Evolutionary conservation across 2,888 invertebrate genomes (phyloP).

Genomic region (Hyles lineata): DNA sequence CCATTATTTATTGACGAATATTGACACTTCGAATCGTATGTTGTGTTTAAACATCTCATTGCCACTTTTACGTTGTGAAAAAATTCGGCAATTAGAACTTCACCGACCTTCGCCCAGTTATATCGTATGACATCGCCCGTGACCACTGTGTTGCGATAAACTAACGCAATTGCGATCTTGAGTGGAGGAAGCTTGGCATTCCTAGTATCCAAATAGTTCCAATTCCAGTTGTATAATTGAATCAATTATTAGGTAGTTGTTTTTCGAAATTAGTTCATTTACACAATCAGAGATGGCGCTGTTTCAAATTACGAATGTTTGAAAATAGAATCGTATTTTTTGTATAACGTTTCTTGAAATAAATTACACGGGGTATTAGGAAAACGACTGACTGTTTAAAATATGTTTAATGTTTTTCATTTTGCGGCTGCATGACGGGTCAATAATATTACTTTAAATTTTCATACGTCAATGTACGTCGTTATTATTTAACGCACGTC

Average conservation of each 20-base stretch:
- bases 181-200: slow-evolving; percentile 28
- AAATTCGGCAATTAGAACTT: slow-evolving; percentile 25
- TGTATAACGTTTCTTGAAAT: no score
- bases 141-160: slow-evolving; percentile 26
- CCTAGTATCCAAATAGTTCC: background rate
- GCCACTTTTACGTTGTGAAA: slow-evolving; percentile 33
- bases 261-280: no score
- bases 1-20: background rate
- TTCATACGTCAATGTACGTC: background rate
- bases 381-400: no score
- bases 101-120: slow-evolving; percentile 42
- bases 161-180: slow-evolving; percentile 26
- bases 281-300: no score
- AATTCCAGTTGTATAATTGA: background rate
- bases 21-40: slow-evolving; percentile 4
- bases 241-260: background rate
- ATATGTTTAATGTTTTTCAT: no score
- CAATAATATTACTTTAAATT: no score
- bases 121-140: slow-evolving; percentile 34
- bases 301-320: no score
- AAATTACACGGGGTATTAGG: no score
- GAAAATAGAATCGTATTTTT: no score
- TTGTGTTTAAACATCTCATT: slow-evolving; percentile 34
- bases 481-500: background rate
- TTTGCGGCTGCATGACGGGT: no score